phyloP scores from a whole-genome alignment of 2,113 vertebrate species.

The Papio anubis region DNA sequence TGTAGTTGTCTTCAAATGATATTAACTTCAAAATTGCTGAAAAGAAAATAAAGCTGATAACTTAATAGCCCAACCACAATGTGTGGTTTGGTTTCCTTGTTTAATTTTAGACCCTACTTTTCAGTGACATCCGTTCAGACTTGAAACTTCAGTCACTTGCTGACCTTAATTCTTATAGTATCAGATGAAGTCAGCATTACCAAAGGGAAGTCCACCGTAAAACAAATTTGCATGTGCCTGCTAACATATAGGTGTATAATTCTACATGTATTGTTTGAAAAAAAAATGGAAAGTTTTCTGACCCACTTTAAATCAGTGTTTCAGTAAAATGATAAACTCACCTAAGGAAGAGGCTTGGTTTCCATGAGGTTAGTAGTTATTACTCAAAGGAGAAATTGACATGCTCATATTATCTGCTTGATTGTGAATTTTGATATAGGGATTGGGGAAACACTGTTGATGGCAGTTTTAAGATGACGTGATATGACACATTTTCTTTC shows the following conservation, averaged over 20 bases:
- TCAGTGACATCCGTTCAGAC: slow-evolving; percentile 66
- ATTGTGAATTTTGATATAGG: background rate
- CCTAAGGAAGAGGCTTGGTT: slow-evolving; percentile 61
- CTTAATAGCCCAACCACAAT: background rate
- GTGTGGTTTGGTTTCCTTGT: slow-evolving; percentile 56
- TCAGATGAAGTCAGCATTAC: slow-evolving; percentile 68
- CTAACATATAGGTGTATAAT: background rate
- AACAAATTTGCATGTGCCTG: slow-evolving; percentile 67
- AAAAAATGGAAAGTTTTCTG: slow-evolving; percentile 77
- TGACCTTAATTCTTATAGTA: slow-evolving; percentile 74
- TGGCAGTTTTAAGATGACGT: background rate
- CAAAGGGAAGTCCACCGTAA: slow-evolving; percentile 35
- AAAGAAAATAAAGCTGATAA: slow-evolving; percentile 57
- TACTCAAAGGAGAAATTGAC: slow-evolving; percentile 77
- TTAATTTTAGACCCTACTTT: slow-evolving; percentile 72
- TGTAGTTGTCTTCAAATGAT: slow-evolving; percentile 29
- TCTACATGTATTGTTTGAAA: slow-evolving; percentile 51
- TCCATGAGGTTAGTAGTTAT: slow-evolving; percentile 77
- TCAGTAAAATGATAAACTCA: slow-evolving; percentile 83
- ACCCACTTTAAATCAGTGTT: slow-evolving; percentile 85
- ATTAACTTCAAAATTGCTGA: slow-evolving; percentile 58
- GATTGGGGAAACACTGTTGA: slow-evolving; percentile 43
- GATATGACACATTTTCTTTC: background rate
- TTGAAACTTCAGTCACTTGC: slow-evolving; percentile 54
- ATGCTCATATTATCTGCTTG: background rate